phyloP scores from a whole-genome alignment of 2,797 vertebrate genomes.

The Adelosebastes latens region DNA sequence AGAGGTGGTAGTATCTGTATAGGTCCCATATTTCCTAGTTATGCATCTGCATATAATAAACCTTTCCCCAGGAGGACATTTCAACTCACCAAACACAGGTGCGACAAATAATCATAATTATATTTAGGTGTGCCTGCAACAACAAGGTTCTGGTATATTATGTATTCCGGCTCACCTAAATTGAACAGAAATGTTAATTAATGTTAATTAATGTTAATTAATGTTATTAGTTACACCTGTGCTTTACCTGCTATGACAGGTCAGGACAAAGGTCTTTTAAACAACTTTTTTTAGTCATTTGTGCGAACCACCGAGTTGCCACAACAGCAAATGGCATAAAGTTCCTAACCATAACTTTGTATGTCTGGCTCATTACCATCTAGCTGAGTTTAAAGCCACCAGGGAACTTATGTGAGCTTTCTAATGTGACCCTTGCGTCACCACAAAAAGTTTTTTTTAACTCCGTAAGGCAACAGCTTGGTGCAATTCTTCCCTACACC shows the following conservation, averaged over 20 bases:
- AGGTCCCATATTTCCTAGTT: not conserved
- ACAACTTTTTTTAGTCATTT: not conserved
- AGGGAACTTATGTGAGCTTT: not conserved
- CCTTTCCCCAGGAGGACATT: not conserved
- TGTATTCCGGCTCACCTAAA: not conserved
- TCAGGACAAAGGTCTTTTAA: not conserved
- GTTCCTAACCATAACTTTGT: not conserved
- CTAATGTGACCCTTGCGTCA: not conserved
- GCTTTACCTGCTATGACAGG: not conserved
- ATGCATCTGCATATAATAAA: not conserved
- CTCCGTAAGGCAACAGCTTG: too few species aligned
- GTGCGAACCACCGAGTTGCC: not conserved
- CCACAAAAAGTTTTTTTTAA: not conserved
- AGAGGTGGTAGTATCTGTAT: not conserved
- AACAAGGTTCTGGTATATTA: not conserved
- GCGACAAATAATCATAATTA: not conserved
- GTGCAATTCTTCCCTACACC: too few species aligned
- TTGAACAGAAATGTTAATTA: not conserved
- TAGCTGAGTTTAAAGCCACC: not conserved
- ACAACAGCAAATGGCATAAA: not conserved
- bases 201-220: not conserved
- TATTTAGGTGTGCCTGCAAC: not conserved
- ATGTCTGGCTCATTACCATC: not conserved
- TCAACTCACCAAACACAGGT: not conserved
- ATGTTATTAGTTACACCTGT: not conserved